These are phyloP conservation scores for Catharus fuscescens DNA, from an alignment of 2,113 vertebrate species.

Conservation along the genomic window DNA sequence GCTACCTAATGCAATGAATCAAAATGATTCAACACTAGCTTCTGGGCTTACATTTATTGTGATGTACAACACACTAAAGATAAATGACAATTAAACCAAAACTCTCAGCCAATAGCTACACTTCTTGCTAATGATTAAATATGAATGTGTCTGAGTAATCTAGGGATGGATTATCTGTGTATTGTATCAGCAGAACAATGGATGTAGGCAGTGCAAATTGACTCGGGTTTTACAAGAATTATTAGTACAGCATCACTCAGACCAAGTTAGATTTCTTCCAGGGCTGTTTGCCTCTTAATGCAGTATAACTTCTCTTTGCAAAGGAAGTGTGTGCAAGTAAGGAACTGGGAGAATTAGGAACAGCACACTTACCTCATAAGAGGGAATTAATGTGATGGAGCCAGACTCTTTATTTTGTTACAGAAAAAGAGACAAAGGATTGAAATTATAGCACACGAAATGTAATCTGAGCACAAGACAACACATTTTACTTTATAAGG, in stretches of 20 bases:
- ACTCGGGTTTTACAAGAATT: not conserved
- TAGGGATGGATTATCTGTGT: not conserved
- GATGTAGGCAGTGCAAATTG: not conserved
- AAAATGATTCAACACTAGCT: slow-evolving; percentile 33
- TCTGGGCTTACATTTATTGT: slow-evolving; percentile 6
- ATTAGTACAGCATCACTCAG: not conserved
- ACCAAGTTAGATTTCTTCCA: not conserved
- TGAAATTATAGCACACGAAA: not conserved
- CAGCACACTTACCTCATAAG: not conserved
- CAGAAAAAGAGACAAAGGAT: not conserved
- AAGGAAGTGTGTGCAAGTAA: not conserved
- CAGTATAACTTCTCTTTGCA: not conserved
- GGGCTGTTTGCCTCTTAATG: not conserved
- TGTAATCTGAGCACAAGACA: not conserved
- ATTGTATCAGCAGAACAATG: not conserved
- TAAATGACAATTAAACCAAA: not conserved
- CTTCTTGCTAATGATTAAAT: slow-evolving; percentile 30
- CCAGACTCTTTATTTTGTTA: not conserved
- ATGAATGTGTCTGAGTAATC: not conserved
- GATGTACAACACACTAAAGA: not conserved
- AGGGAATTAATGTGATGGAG: not conserved
- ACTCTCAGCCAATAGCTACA: not conserved
- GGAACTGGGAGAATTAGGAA: not conserved
- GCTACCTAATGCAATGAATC: not conserved
- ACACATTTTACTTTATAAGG: not conserved